A percentile compares a stretch with the other conserved stretches of the same genome.
phyloP scores from a whole-genome alignment of 2,797 vertebrate genomes.

The Enteromius trimaculatus region DNA sequence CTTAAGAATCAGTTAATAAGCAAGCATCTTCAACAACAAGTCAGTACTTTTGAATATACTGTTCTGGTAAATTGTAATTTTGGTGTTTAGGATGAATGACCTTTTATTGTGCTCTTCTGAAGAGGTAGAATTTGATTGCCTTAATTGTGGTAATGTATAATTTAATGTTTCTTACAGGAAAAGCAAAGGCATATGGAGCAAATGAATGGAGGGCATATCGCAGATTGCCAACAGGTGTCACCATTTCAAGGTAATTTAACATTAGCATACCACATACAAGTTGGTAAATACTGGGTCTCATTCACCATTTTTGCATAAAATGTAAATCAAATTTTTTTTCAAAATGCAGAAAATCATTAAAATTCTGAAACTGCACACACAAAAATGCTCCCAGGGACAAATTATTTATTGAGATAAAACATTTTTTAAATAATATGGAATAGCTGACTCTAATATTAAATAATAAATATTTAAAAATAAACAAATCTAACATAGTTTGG shows the following conservation, averaged over 20 bases:
- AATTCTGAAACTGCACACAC: neutral
- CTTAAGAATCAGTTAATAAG: conserved; percentile 79
- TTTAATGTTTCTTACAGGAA: conserved; percentile 74
- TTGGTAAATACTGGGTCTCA: neutral
- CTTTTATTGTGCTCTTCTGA: neutral
- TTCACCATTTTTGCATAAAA: neutral
- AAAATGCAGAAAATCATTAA: neutral
- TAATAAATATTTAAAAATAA: neutral
- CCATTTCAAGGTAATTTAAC: conserved; percentile 82
- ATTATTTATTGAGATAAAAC: neutral
- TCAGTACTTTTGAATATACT: conserved; percentile 20
- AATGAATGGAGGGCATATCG: conserved; percentile 71
- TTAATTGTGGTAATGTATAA: neutral
- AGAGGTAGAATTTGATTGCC: neutral
- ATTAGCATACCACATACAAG: neutral
- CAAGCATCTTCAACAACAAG: conserved; percentile 66
- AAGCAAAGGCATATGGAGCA: conserved; percentile 76
- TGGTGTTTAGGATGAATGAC: neutral
- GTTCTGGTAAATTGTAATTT: neutral
- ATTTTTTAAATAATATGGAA: neutral
- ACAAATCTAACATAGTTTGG: neutral
- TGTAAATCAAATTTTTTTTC: neutral
- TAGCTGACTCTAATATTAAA: neutral
- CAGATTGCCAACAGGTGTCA: conserved; percentile 83
- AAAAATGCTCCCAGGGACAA: neutral